phyloP scores from a whole-genome alignment of 2,797 vertebrate species.

The Acipenser ruthenus region DNA sequence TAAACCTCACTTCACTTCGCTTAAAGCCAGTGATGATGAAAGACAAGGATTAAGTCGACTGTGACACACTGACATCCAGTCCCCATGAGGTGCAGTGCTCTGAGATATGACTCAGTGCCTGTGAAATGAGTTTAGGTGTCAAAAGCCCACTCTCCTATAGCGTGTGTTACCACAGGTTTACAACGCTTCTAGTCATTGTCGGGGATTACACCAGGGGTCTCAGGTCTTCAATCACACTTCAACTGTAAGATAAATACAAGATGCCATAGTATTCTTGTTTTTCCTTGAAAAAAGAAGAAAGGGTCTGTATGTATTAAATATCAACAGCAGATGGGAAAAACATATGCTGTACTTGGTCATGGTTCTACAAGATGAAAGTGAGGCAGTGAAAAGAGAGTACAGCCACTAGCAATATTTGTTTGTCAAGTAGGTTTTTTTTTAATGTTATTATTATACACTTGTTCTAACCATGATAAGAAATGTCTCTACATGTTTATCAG shows the following conservation, averaged over 20 bases:
- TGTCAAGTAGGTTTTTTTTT: too few relatives aligned
- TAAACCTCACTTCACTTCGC: not conserved
- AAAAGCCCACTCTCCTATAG: slow-evolving; percentile 2
- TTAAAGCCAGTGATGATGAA: slow-evolving; percentile 2
- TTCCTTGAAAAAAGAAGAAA: not conserved
- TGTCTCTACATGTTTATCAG: too few relatives aligned
- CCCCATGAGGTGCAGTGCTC: not conserved
- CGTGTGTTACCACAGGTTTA: not conserved
- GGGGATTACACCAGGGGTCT: too few relatives aligned
- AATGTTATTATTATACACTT: too few relatives aligned
- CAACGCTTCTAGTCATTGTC: too few relatives aligned
- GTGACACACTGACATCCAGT: not conserved
- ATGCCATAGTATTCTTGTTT: not conserved
- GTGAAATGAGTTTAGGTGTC: slow-evolving; percentile 14
- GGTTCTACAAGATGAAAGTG: too few relatives aligned
- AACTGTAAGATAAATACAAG: slow-evolving; percentile 2
- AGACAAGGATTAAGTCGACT: slow-evolving; percentile 9
- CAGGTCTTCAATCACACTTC: slow-evolving; percentile 7
- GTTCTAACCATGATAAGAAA: too few relatives aligned
- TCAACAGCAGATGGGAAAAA: too few relatives aligned
- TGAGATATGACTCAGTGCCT: slow-evolving; percentile 8
- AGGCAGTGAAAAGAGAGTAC: too few relatives aligned
- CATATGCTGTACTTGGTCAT: too few relatives aligned
- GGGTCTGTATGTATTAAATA: not conserved
- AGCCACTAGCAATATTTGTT: too few relatives aligned